Percentiles rank a stretch among this genome's conserved stretches.
Conservation (phyloP, 2,888 invertebrate genomes). For the Chrysina gloriosa region DNA sequence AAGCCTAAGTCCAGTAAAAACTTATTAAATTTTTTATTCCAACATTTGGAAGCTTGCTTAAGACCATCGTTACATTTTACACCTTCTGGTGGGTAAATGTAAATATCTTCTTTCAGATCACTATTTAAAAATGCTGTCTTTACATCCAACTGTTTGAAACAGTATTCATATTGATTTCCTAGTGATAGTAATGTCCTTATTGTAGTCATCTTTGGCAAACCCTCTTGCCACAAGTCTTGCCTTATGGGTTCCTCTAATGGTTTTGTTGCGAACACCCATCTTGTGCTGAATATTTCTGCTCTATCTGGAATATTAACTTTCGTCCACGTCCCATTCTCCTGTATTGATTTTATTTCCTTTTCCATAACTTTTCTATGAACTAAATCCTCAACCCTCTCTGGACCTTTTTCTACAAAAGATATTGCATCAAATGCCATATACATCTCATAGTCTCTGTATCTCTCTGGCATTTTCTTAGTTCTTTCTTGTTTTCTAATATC, state of each 20-base stretch:
- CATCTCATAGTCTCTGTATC: background rate
- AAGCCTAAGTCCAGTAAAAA: too few relatives aligned
- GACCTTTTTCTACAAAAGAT: background rate
- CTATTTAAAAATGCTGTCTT: too few relatives aligned
- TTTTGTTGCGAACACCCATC: constrained; percentile 49
- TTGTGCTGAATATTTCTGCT: constrained; percentile 46
- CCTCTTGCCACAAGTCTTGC: constrained; percentile 54
- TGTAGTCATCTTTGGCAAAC: constrained; percentile 51
- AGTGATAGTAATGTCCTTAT: too few relatives aligned
- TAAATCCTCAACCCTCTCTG: background rate
- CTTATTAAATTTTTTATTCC: too few relatives aligned
- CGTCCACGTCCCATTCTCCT: background rate
- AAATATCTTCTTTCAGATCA: too few relatives aligned
- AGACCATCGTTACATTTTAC: too few relatives aligned
- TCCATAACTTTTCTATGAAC: background rate
- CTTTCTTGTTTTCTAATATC: background rate
- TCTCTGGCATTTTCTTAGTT: background rate
- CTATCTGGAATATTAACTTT: constrained; percentile 28
- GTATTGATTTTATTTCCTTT: constrained; percentile 10
- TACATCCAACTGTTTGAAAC: too few relatives aligned
- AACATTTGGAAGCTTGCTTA: too few relatives aligned
- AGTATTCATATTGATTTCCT: too few relatives aligned
- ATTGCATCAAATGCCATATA: constrained; percentile 20
- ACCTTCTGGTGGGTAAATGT: too few relatives aligned
- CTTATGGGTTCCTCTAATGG: constrained; percentile 48